Conservation (phyloP, 2,888 invertebrate genomes). For the Drosophila nr. perissopoda region DNA sequence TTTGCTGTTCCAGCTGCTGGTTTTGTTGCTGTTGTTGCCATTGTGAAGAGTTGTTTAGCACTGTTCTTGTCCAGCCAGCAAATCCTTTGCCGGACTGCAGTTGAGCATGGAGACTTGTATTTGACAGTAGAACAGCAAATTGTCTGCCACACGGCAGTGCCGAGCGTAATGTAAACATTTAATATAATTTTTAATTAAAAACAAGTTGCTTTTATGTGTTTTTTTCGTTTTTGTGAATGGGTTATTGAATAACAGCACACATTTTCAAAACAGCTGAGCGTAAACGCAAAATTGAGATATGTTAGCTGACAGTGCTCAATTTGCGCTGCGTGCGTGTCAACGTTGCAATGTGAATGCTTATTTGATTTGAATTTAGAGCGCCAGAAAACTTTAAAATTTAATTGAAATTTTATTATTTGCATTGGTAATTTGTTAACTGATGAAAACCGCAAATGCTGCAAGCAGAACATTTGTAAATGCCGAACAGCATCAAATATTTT, state of each 20-base stretch:
- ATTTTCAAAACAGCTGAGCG: slow-evolving; percentile 49
- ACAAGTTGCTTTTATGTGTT: slow-evolving; percentile 1
- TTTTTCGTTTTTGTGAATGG: background rate
- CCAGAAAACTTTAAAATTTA: background rate
- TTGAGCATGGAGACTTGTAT: slow-evolving; percentile 12
- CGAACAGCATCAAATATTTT: background rate
- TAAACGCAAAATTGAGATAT: background rate
- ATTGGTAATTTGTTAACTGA: background rate
- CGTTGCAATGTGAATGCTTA: slow-evolving; percentile 5
- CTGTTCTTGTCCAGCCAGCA: slow-evolving; percentile 30
- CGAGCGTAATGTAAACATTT: slow-evolving; percentile 70
- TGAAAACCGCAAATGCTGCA: background rate
- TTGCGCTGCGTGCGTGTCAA: background rate
- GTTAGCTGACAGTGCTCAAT: slow-evolving; percentile 3
- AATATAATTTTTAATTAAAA: slow-evolving; percentile 10
- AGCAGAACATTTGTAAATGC: background rate
- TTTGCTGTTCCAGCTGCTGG: slow-evolving; percentile 34
- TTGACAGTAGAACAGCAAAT: slow-evolving; percentile 26
- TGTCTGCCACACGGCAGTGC: slow-evolving; percentile 52
- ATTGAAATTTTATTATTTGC: background rate
- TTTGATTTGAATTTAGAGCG: background rate
- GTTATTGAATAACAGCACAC: slow-evolving; percentile 55
- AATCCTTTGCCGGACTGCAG: slow-evolving; percentile 16
- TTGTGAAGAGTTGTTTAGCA: slow-evolving; percentile 16
- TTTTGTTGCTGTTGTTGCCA: slow-evolving; percentile 22